These are phyloP conservation scores for Diplolepis rosae DNA, from an alignment of 2,888 invertebrate genomes.

Conservation along the genomic window DNA sequence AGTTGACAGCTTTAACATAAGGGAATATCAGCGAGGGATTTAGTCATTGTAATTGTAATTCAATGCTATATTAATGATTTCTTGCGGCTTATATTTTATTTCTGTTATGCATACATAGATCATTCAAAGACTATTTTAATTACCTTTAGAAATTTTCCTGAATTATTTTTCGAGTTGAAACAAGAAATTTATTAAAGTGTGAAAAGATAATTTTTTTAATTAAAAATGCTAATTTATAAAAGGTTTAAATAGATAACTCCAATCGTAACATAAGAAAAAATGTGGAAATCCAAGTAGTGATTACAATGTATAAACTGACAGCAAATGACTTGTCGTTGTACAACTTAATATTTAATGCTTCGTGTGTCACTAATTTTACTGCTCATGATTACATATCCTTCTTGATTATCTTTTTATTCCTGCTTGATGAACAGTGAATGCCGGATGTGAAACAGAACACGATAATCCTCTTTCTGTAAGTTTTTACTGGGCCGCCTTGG, in stretches of 20 bases:
- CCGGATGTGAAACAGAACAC: slow-evolving; percentile 16
- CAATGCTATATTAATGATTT: no score
- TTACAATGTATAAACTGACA: slow-evolving; percentile 29
- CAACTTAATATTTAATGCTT: slow-evolving; percentile 22
- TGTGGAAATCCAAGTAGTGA: slow-evolving; percentile 12
- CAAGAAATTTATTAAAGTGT: no score
- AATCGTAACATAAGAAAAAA: slow-evolving; percentile 12
- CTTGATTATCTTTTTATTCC: not conserved
- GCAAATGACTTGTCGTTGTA: slow-evolving; percentile 25
- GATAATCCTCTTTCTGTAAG: slow-evolving; percentile 18
- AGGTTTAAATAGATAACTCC: not conserved
- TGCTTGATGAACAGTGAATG: not conserved
- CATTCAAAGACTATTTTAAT: no score
- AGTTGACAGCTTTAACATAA: slow-evolving; percentile 16
- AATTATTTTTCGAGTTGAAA: no score
- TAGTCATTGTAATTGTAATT: not conserved
- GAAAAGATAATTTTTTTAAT: no score
- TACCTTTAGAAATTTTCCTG: no score
- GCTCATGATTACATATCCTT: slow-evolving; percentile 27
- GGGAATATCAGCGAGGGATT: not conserved
- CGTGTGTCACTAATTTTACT: slow-evolving; percentile 30
- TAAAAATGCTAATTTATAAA: no score
- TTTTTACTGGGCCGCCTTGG: slow-evolving; percentile 11
- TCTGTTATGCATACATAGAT: no score
- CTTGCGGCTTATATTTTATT: no score